Base-by-base conservation (phyloP, 1,140 invertebrate genomes). In the Heliconius eleuchia region DNA sequence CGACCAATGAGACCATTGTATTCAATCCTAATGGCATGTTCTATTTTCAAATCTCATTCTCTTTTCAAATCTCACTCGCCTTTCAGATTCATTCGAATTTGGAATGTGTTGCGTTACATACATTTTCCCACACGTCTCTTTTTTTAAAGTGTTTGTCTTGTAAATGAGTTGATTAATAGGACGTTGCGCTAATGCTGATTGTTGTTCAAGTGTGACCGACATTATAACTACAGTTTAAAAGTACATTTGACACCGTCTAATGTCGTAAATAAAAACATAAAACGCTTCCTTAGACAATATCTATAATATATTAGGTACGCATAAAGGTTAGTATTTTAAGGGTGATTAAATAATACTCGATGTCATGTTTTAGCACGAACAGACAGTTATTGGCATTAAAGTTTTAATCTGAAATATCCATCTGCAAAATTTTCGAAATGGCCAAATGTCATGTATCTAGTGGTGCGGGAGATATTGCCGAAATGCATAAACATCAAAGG, bases 41-140 rank as follows among this genome's bases (percentile, higher is more conserved):
- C 93, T 93, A 93, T 94, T 94, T 94, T 93, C 89, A 92, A 94
- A 94, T 94, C 91, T 94, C 89, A 92, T 94, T 94, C 93, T 94
- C 93, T 93, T 94, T 93, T 91, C 91, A 93, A 92, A 93, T 92
- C 91, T 92, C 83, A 87, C 84, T 87, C 86, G 88, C 88, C 91
- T 92, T 93, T 90, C 87, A 91, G 91, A 92, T 91, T 92, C 91
- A 89, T 94, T 94, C 89, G 89, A 93, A 93, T 94, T 94, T 91
- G 91, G 92, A 93, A 93, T 93, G 92, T 90, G 90, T 91, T 83
- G 82, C 85, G 85, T 88, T 83, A 87, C 84, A 88, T 91, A 89
- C 86, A 84, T 92, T 94, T 93, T 94, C 92, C 92, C 93, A 93
- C 90, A 92, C 90, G 87, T 89, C 85, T 87, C 89, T 60, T 66